phyloP scores from a whole-genome alignment of 2,888 invertebrate genomes.

The Pristionchus arcanus region DNA sequence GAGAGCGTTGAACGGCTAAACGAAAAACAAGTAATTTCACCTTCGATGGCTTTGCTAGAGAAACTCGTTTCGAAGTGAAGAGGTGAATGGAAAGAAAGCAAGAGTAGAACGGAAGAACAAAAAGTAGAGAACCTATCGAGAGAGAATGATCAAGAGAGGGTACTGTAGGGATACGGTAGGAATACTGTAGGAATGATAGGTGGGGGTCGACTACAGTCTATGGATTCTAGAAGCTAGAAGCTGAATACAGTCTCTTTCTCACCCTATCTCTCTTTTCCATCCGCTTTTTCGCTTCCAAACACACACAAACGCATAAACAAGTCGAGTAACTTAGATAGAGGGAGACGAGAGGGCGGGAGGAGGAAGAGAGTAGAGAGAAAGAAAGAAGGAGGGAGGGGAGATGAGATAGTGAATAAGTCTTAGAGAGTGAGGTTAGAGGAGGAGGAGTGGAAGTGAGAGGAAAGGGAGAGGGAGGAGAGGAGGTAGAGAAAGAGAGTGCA shows the following conservation, averaged over 20 bases:
- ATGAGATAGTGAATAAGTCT: background rate
- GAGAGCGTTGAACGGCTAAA: constrained; percentile 37
- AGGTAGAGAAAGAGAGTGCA: constrained; percentile 48
- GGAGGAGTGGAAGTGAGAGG: background rate
- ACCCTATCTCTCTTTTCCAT: constrained; percentile 5
- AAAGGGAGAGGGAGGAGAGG: background rate
- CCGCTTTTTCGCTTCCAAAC: constrained; percentile 36
- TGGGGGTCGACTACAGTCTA: background rate
- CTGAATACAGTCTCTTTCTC: constrained; percentile 23
- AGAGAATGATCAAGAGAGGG: background rate
- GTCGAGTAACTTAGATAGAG: constrained; percentile 48
- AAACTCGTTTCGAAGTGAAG: constrained; percentile 22
- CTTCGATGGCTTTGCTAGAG: constrained; percentile 28
- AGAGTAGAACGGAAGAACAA: constrained; percentile 20
- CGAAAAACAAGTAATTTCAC: constrained; percentile 47
- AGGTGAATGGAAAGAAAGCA: background rate
- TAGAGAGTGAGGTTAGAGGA: background rate
- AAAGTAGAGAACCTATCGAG: background rate
- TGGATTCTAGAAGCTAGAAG: constrained; percentile 40
- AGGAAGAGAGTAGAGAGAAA: background rate
- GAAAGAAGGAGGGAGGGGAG: constrained; percentile 42
- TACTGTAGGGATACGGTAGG: background rate
- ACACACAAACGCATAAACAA: constrained; percentile 41
- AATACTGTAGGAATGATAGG: background rate
- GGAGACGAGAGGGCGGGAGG: constrained; percentile 33